Conservation (phyloP, 2,113 vertebrate species). For the Sander lucioperca region DNA sequence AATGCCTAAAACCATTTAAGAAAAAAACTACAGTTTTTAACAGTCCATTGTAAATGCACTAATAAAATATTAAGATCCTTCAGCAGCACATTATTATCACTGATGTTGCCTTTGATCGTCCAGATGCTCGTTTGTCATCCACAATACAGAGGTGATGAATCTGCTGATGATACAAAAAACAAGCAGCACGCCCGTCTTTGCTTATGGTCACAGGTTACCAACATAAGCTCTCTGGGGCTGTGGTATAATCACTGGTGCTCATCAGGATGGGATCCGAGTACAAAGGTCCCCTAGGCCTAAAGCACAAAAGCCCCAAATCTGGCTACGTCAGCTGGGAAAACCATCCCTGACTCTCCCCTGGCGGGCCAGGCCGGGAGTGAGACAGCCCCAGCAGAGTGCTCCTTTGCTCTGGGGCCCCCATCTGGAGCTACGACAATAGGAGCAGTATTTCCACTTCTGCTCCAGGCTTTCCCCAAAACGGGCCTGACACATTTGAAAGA, state of each 20-base stretch:
- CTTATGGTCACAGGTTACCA: slow-evolving; percentile 39
- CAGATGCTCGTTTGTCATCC: slow-evolving; percentile 21
- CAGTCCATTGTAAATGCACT: neutral
- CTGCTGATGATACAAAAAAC: slow-evolving; percentile 51
- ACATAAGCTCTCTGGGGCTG: slow-evolving; percentile 33
- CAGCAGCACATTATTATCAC: slow-evolving; percentile 11
- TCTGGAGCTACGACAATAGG: slow-evolving; percentile 75
- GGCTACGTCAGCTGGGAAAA: slow-evolving; percentile 78
- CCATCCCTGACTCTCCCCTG: slow-evolving; percentile 64
- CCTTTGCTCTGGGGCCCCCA: slow-evolving; percentile 69
- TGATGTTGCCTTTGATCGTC: slow-evolving; percentile 24
- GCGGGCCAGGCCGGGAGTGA: slow-evolving; percentile 58
- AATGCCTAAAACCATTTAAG: no score
- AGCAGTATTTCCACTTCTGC: slow-evolving; percentile 66
- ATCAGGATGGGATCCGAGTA: slow-evolving; percentile 41
- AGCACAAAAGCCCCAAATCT: slow-evolving; percentile 32
- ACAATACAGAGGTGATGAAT: slow-evolving; percentile 34
- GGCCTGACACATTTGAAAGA: slow-evolving; percentile 57
- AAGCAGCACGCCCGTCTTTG: slow-evolving; percentile 3
- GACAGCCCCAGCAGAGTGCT: slow-evolving; percentile 53
- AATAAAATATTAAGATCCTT: slow-evolving; percentile 19
- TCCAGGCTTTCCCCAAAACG: slow-evolving; percentile 52
- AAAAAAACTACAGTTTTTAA: neutral
- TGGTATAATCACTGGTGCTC: slow-evolving; percentile 46
- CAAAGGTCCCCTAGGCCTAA: slow-evolving; percentile 43